Conservation (phyloP, 2,888 invertebrate species). For the Beris morrisii region DNA sequence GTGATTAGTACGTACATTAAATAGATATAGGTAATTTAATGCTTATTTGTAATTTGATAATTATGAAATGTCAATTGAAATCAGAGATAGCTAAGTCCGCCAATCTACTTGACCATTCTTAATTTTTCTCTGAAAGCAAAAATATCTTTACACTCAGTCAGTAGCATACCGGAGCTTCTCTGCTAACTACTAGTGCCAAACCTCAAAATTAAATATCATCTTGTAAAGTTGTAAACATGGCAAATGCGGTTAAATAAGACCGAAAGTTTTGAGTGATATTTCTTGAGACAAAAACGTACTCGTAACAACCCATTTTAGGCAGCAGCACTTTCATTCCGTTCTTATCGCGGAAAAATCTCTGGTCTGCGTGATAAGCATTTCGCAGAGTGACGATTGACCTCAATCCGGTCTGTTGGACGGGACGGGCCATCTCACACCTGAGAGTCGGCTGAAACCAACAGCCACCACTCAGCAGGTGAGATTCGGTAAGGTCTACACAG, state of each 20-base stretch:
- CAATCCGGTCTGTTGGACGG: slow-evolving; percentile 13
- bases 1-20: too few relatives aligned
- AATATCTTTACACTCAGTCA: too few relatives aligned
- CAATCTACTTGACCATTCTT: too few relatives aligned
- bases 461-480: too few relatives aligned
- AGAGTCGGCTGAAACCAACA: too few relatives aligned
- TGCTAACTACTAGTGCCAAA: not conserved
- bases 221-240: slow-evolving; percentile 26
- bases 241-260: slow-evolving; percentile 30
- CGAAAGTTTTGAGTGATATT: slow-evolving; percentile 24
- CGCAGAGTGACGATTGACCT: slow-evolving; percentile 23
- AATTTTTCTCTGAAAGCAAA: too few relatives aligned
- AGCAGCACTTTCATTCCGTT: slow-evolving; percentile 30
- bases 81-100: too few relatives aligned
- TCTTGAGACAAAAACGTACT: not conserved
- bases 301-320: slow-evolving; percentile 10
- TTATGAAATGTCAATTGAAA: too few relatives aligned
- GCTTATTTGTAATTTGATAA: too few relatives aligned
- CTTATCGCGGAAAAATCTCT: slow-evolving; percentile 31
- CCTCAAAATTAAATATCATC: slow-evolving; percentile 8
- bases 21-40: too few relatives aligned
- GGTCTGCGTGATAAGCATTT: slow-evolving; percentile 30
- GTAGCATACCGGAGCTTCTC: too few relatives aligned
- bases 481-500: too few relatives aligned
- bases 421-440: not conserved